Evolutionary conservation across 1,140 invertebrate genomes (phyloP).

Genomic region (Ctenoplectra terminalis): DNA sequence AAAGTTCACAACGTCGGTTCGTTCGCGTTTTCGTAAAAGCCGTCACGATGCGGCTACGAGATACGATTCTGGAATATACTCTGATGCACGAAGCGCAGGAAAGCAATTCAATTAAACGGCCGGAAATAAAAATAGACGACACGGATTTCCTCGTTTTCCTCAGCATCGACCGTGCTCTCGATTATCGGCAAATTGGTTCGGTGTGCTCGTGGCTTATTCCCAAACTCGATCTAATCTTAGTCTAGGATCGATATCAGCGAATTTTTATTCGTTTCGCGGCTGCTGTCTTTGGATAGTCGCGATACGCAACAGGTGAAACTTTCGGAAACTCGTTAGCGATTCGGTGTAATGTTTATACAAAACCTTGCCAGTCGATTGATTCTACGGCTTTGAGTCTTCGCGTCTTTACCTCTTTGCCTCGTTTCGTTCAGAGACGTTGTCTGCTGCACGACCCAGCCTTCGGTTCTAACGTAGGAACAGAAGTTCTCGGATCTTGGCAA

Average conservation of each 20-base stretch:
- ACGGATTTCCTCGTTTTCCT: constrained; percentile 5
- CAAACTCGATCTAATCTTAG: neutral
- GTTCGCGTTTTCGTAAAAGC: neutral
- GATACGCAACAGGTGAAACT: constrained; percentile 46
- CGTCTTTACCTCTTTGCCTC: no score
- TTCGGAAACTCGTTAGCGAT: constrained; percentile 29
- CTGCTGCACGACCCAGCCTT: neutral
- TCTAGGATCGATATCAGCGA: neutral
- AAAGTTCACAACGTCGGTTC: neutral
- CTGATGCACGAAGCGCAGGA: neutral
- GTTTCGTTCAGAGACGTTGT: neutral
- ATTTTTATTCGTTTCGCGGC: neutral
- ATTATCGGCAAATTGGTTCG: constrained; percentile 10
- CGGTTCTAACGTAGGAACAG: neutral
- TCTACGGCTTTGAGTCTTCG: neutral
- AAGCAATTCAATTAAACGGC: constrained; percentile 16
- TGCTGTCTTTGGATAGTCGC: neutral
- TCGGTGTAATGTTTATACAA: neutral
- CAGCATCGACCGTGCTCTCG: neutral
- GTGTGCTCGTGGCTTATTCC: no score
- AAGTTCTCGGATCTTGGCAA: neutral
- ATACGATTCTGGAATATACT: neutral
- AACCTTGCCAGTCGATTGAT: neutral
- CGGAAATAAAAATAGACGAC: constrained; percentile 45
- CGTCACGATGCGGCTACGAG: no score